phyloP scores from a whole-genome alignment of 2,888 invertebrate genomes.

The Orchestes rusci region DNA sequence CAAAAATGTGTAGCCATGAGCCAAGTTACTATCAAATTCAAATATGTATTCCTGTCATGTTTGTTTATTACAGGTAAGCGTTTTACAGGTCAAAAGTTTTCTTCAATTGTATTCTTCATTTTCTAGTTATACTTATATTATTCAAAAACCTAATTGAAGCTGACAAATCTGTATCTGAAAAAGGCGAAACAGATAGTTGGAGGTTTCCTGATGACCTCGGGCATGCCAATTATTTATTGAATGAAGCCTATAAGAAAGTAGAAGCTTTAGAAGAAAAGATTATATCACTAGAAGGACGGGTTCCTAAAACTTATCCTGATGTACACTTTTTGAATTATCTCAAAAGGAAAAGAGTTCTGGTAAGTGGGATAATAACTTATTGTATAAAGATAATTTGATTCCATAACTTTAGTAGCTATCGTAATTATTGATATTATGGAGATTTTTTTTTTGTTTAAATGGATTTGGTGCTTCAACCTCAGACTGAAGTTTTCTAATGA shows the following conservation, averaged over 20 bases:
- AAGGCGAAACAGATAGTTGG: constrained; percentile 7
- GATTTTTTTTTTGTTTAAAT: too few relatives aligned
- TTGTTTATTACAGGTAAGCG: constrained; percentile 7
- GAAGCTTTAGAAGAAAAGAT: constrained; percentile 66
- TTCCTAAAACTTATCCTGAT: constrained; percentile 80
- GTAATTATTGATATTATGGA: too few relatives aligned
- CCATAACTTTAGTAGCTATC: too few relatives aligned
- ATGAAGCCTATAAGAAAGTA: constrained; percentile 58
- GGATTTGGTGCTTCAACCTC: too few relatives aligned
- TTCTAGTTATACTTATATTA: constrained; percentile 18
- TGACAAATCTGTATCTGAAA: neutral
- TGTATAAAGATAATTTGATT: neutral
- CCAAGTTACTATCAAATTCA: constrained; percentile 21
- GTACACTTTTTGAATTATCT: constrained; percentile 90
- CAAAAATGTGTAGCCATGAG: constrained; percentile 24
- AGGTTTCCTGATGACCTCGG: constrained; percentile 31
- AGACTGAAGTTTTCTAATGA: too few relatives aligned
- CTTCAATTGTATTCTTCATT: constrained; percentile 1
- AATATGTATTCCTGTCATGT: constrained; percentile 16
- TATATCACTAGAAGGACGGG: constrained; percentile 60
- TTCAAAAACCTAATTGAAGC: constrained; percentile 8
- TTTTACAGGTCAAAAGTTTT: neutral
- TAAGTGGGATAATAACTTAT: constrained; percentile 37
- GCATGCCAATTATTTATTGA: constrained; percentile 38
- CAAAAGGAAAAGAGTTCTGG: constrained; percentile 85